phyloP scores from a whole-genome alignment of 2,797 vertebrate genomes.

The Pseudomugil tenellus region DNA sequence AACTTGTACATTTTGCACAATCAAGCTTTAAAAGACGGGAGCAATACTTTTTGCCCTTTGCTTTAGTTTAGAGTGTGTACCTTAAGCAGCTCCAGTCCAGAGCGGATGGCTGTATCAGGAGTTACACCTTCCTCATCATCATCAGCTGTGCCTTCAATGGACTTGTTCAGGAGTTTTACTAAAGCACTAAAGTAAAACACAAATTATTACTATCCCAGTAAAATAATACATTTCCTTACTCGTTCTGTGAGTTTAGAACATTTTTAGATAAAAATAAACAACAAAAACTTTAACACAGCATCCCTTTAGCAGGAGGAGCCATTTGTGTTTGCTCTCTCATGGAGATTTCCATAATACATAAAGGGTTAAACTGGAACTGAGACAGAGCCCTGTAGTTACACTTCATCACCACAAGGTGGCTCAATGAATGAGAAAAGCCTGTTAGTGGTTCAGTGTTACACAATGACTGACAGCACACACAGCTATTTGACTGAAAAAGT shows the following conservation, averaged over 20 bases:
- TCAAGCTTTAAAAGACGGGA: neutral
- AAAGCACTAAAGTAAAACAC: conserved; percentile 85
- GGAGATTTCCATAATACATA: conserved; percentile 48
- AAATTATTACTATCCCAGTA: neutral
- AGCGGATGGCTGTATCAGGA: conserved; percentile 96
- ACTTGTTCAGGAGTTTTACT: conserved; percentile 98
- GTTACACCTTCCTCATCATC: conserved; percentile 98
- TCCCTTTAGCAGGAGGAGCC: neutral
- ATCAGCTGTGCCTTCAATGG: conserved; percentile 96
- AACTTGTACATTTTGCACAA: neutral
- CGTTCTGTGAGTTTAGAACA: neutral
- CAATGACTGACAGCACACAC: conserved; percentile 55
- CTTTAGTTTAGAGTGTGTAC: conserved; percentile 64
- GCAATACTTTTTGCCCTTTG: neutral
- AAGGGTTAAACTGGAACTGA: conserved; percentile 45
- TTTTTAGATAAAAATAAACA: neutral
- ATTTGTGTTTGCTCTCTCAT: neutral
- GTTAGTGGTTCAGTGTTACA: conserved; percentile 52
- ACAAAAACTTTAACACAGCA: neutral
- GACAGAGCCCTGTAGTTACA: conserved; percentile 55
- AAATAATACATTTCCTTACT: neutral
- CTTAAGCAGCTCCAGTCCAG: conserved; percentile 98
- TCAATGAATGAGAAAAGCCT: conserved; percentile 69
- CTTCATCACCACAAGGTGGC: conserved; percentile 76
- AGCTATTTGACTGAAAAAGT: conserved; percentile 17